Evolutionary conservation across 2,797 vertebrate species (phyloP).

Genomic region (Brachyalestes nurse): DNA sequence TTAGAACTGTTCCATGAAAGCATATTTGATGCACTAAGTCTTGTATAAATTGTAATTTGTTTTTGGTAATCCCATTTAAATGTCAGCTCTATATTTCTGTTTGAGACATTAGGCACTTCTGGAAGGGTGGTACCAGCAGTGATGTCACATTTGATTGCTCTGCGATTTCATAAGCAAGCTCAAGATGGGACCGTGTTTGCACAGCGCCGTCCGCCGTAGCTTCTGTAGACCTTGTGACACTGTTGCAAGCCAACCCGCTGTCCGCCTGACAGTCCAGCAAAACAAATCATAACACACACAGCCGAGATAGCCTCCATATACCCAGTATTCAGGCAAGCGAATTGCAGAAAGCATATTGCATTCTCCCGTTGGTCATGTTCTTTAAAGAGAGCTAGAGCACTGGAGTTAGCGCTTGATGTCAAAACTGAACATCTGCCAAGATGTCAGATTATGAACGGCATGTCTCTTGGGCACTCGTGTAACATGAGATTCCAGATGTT

Average conservation of each 20-base stretch:
- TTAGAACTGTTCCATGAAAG: background rate
- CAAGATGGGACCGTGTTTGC: conserved; percentile 30
- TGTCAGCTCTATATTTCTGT: background rate
- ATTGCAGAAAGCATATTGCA: background rate
- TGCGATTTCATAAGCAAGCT: conserved; percentile 26
- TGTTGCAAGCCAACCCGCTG: conserved; percentile 39
- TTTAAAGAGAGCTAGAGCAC: conserved; percentile 9
- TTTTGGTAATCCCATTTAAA: background rate
- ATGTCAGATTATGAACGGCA: conserved; percentile 16
- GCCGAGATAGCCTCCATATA: conserved; percentile 7
- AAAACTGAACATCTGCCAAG: conserved; percentile 4
- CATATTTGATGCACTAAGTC: background rate
- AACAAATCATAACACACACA: conserved; percentile 42
- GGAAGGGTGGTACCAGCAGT: background rate
- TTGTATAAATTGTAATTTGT: background rate
- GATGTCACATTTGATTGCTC: conserved; percentile 9
- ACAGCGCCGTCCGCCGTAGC: conserved; percentile 23
- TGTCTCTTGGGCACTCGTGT: background rate
- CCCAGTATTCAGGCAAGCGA: background rate
- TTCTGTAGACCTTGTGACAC: conserved; percentile 27
- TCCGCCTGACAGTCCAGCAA: conserved; percentile 39
- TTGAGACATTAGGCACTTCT: background rate
- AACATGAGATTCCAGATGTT: background rate
- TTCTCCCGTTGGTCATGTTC: background rate
- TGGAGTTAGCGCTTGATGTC: conserved; percentile 5